phyloP scores from a whole-genome alignment of 1,140 invertebrate species.

The Zaprionus vittiger region DNA sequence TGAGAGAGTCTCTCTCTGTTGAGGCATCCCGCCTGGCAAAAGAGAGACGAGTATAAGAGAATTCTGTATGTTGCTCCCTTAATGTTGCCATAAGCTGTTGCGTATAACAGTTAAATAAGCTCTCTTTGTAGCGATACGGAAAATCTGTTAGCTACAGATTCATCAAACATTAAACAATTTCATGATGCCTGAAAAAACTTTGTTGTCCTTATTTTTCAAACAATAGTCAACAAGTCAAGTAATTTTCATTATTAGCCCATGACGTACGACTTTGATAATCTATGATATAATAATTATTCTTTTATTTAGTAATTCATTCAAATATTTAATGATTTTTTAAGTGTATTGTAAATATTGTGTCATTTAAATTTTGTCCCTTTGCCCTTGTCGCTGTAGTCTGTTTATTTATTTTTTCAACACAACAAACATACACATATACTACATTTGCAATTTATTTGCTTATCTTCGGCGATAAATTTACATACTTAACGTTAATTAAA shows the following conservation, averaged over 20 bases:
- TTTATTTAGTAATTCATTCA: not conserved
- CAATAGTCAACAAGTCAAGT: not conserved
- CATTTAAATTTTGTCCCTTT: not conserved
- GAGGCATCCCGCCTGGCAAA: not conserved
- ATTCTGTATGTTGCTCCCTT: not conserved
- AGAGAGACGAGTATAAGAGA: conserved; percentile 35
- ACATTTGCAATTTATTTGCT: conserved; percentile 51
- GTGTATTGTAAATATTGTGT: not conserved
- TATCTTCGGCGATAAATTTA: conserved; percentile 46
- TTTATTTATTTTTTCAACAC: conserved; percentile 9
- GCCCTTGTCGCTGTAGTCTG: not conserved
- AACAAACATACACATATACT: not conserved
- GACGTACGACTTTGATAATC: not conserved
- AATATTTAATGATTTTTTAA: not conserved
- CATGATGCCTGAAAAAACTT: not conserved
- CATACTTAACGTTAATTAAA: conserved; percentile 67
- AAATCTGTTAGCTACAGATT: not conserved
- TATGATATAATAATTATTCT: not conserved
- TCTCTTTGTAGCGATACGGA: not conserved
- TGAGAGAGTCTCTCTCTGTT: not conserved
- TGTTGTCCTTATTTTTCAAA: not conserved
- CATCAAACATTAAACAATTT: not conserved
- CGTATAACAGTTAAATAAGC: conserved; percentile 30
- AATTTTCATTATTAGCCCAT: not conserved
- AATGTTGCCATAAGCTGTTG: conserved; percentile 28